These are phyloP conservation scores for Henicopernis longicauda DNA, from an alignment of 2,113 vertebrate genomes.

Conservation along the genomic window DNA sequence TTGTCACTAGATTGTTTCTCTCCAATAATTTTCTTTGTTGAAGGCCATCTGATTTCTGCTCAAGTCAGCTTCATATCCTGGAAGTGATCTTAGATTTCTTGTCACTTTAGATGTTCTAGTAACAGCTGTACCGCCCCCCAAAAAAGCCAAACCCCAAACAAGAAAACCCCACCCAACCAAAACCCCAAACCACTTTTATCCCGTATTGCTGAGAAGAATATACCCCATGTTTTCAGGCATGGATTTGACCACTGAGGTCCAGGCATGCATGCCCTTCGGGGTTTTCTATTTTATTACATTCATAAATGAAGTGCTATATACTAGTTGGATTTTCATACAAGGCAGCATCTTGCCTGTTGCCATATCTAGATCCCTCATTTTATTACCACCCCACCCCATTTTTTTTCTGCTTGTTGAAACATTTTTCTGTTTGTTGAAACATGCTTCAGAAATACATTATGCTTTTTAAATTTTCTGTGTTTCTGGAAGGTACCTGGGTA, in stretches of 20 bases:
- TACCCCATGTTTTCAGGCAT: background rate
- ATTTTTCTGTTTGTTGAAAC: background rate
- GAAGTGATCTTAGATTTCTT: background rate
- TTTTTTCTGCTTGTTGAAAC: background rate
- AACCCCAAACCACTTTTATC: background rate
- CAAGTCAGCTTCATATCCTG: background rate
- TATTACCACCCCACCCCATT: background rate
- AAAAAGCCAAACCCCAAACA: too few relatives aligned
- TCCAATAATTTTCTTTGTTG: background rate
- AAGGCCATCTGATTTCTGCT: background rate
- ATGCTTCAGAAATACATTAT: background rate
- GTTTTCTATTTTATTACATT: background rate
- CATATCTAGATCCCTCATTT: background rate
- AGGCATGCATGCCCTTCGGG: background rate
- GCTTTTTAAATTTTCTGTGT: background rate
- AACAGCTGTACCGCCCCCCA: background rate
- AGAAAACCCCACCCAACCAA: background rate
- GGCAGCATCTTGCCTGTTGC: background rate
- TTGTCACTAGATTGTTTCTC: background rate
- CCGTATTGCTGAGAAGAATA: accelerated
- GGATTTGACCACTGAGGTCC: background rate
- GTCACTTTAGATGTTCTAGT: background rate
- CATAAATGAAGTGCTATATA: background rate
- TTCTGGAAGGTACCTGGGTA: background rate
- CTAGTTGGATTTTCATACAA: background rate